Base-by-base conservation (phyloP, 1,140 invertebrate genomes). In the Brachionus paranguensis region DNA sequence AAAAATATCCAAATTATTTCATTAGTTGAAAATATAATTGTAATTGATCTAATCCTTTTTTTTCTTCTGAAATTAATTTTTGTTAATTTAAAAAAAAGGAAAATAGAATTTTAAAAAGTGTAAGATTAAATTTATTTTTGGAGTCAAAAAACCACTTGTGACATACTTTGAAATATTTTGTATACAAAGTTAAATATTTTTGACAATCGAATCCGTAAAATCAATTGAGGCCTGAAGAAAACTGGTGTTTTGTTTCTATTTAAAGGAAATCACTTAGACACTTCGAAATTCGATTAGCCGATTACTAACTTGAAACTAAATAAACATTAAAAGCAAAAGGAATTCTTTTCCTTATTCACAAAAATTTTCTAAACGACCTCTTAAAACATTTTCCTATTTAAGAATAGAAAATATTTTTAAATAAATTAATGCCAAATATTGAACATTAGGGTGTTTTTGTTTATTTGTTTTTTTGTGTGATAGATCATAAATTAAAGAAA, bases 401-500 rank as follows among this genome's bases (percentile, higher is more conserved):
- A 60, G 53, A 60, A 27, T 60, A 60, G 11, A 47, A 12, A 47
- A 47, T 47, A 47, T 47, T 47, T 55, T 60, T 60, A 24, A 24
- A 24, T 60, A 60, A 60, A 60, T 60, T 27, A 60, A 60, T 60
- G 53, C 20, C 53, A 60, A 60, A 60, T 60, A 60, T 60, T 60
- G 53, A 60, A 60, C 53, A 60, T 60, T 60, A 17, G 53, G 53
- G 53, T 60, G 53, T 60, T 60, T 17, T 60, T 60, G 17, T 60
- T 60, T 60, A n/a, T 60, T 60, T 60, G 7, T 60, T 60, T 60
- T 24, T 60, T 20, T 60, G 53, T 60, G 53, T 60, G 53, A 60
- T 60, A 60, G 53, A 60, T 60, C 53, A 60, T 60, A 60, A 60
- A 60, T 60, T 60, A 60, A 60, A 60, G 53, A 60, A 60, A 60